Percentiles rank a stretch among this genome's conserved stretches.
phyloP scores from a whole-genome alignment of 2,888 invertebrate genomes.

The Conchocele bisecta region DNA sequence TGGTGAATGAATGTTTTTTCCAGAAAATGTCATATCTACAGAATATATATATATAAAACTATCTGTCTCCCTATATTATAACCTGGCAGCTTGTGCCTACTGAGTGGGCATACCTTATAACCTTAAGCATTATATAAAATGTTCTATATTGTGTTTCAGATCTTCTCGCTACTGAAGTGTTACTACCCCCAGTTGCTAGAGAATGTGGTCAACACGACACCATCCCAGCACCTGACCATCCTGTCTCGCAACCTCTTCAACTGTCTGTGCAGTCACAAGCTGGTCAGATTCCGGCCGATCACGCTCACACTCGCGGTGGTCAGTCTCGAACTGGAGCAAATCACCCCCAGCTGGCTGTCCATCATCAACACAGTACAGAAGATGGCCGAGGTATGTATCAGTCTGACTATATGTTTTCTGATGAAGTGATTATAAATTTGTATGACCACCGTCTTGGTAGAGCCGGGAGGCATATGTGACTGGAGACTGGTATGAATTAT shows the following conservation, averaged over 20 bases:
- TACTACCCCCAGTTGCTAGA: conserved; percentile 79
- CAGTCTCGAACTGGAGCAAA: conserved; percentile 85
- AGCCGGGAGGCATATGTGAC: no score
- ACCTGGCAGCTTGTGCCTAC: no score
- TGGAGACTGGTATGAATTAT: no score
- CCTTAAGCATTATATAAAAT: no score
- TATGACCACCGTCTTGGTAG: no score
- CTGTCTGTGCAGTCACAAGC: conserved; percentile 83
- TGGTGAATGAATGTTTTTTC: no score
- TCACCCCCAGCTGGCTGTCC: conserved; percentile 78
- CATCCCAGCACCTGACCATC: conserved; percentile 77
- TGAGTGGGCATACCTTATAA: no score
- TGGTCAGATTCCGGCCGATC: conserved; percentile 90
- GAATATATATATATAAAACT: no score
- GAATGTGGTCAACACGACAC: conserved; percentile 75
- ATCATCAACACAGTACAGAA: conserved; percentile 75
- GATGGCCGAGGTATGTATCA: conserved; percentile 77
- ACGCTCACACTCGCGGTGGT: conserved; percentile 91
- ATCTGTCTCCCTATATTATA: no score
- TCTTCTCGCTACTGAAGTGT: conserved; percentile 78
- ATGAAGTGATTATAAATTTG: no score
- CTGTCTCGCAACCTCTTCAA: conserved; percentile 83
- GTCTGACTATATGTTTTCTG: no score
- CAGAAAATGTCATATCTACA: no score
- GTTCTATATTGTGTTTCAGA: conserved; percentile 63